These are phyloP conservation scores for Desmodus rotundus DNA, from an alignment of 2,113 vertebrate genomes.

Conservation along the genomic window DNA sequence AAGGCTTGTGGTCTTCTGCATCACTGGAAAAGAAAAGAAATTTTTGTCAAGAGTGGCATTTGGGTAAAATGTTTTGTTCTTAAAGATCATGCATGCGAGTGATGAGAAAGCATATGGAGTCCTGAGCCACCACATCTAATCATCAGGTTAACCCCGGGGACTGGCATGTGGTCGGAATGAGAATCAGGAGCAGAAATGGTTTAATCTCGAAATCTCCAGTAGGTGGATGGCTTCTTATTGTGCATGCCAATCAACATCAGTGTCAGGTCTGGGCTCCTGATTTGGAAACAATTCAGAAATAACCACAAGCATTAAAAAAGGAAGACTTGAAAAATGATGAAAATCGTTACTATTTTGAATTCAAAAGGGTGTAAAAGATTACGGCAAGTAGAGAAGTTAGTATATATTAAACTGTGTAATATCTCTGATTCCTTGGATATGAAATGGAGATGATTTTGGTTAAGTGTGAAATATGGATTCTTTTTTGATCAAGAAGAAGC, in stretches of 20 bases:
- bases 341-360: constrained; percentile 62
- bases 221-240: constrained; percentile 17
- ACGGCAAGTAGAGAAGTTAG: constrained; percentile 80
- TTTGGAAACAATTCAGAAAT: constrained; percentile 73
- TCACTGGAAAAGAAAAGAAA: constrained; percentile 89
- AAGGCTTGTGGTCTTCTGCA: constrained; percentile 96
- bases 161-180: constrained; percentile 73
- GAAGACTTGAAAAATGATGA: constrained; percentile 45
- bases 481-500: constrained; percentile 73
- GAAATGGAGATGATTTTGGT: constrained; percentile 81
- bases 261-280: constrained; percentile 46
- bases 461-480: constrained; percentile 79
- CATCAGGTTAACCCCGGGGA: constrained; percentile 35
- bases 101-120: constrained; percentile 68
- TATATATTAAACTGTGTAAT: constrained; percentile 80
- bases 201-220: constrained; percentile 76
- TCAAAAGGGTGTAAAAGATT: constrained; percentile 74
- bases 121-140: constrained; percentile 65
- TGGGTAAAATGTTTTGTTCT: neutral
- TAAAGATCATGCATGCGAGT: constrained; percentile 71
- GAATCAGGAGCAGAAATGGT: constrained; percentile 74
- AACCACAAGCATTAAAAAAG: constrained; percentile 77
- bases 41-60: neutral
- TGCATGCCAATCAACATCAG: constrained; percentile 68
- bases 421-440: constrained; percentile 76